These are phyloP conservation scores for Drosophila teissieri DNA, from an alignment of 1,140 invertebrate species.

Conservation along the genomic window DNA sequence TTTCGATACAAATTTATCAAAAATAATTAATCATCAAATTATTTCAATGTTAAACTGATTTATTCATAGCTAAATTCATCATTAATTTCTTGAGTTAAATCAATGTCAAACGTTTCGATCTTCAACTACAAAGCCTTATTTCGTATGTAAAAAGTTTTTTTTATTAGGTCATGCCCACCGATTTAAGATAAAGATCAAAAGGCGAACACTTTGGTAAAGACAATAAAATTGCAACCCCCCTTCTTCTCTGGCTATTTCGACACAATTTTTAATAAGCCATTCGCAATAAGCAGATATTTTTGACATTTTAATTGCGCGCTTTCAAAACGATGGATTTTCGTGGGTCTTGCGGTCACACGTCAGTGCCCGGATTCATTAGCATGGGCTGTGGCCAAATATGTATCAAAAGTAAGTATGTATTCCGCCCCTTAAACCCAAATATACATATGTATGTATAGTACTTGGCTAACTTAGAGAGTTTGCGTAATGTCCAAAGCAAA, in stretches of 20 bases:
- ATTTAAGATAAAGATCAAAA: background rate
- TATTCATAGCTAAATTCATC: no score
- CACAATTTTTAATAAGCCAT: constrained; percentile 32
- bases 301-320: constrained; percentile 70
- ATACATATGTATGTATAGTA: background rate
- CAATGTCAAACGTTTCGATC: no score
- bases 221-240: constrained; percentile 10
- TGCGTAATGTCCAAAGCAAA: constrained; percentile 58
- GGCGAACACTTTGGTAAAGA: background rate
- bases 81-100: no score
- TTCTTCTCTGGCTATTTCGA: constrained; percentile 30
- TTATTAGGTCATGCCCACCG: background rate
- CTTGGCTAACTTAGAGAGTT: constrained; percentile 4
- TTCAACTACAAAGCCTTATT: no score
- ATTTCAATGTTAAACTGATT: no score
- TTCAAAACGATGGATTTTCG: constrained; percentile 38
- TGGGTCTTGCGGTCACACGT: constrained; percentile 64
- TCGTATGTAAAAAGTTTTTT: background rate
- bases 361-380: constrained; percentile 67
- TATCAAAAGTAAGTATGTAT: constrained; percentile 34
- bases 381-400: constrained; percentile 53
- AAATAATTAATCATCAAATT: no score
- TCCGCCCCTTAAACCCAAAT: background rate
- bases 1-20: no score
- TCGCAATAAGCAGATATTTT: constrained; percentile 39